Evolutionary conservation across 2,888 invertebrate genomes (phyloP), one percentile per base, ranked within the genome.

Genomic region (Litoditis marina): DNA sequence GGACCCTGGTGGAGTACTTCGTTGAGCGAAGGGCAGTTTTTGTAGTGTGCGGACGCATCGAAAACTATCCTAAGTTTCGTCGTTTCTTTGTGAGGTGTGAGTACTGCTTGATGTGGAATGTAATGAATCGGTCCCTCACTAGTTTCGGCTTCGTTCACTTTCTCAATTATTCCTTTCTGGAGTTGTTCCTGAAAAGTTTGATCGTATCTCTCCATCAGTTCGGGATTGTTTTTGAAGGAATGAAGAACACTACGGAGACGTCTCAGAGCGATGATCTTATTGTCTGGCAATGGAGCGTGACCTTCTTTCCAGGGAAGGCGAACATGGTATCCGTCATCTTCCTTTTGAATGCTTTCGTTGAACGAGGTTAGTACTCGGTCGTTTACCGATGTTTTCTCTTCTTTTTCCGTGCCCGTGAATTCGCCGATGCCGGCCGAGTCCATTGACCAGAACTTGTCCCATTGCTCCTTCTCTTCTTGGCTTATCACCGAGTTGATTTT

Each of bases 11-110:
- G 61, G 4, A 73, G 39, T 5, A 34, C 44, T 27, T 68, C 63
- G 32, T 74, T 73, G n/a, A 71, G 42, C 11, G 54, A 55, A 11
- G 28, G 34, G 11, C 58, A 39, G 5, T 36, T 32, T 54, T 51
- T 57, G n/a, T 31, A 34, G n/a, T 62, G 52, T 13, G 67, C 54
- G 3, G 65, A 65, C 0, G 58, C 69, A 47, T 73, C 72, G 25
- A 56, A 63, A 13, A 74, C 73, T 13, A 70, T 57, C 27, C 73
- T 32, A n/a, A 59, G n/a, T 44, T 62, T 63, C 11, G 69, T 68
- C 0, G 69, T 71, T 25, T 28, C n/a, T 31, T 67, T 65, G 16
- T 56, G 32, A 8, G 58, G 56, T 13, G 59, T 65, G 28, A 69
- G 22, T 7, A 73, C 69, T 13, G 65, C 60, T 22, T 54, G 58